Base-by-base conservation (phyloP, 53 echinoderm and acorn worm species). In the Paracentrotus lividus region DNA sequence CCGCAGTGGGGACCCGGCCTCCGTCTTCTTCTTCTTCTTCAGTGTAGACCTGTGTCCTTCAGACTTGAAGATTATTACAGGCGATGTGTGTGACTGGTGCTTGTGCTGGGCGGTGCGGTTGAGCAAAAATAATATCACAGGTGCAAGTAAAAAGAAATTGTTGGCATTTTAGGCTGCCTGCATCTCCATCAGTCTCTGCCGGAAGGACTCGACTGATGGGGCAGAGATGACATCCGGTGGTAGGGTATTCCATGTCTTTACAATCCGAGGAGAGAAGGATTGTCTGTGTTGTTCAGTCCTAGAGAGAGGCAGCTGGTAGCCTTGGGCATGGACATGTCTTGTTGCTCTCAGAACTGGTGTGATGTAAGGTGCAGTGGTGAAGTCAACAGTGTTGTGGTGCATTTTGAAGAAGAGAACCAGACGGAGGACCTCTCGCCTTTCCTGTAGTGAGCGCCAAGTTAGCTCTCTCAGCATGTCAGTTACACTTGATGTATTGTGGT, bases 401-500 rank as follows among this genome's bases (percentile, higher is more conserved):
- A 29, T n/a, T 29, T 65, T 65, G 27, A 65, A 65, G 65, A 29
- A 65, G 4, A 65, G n/a, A 14, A 65, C 65, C 8, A 65, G 29
- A 14, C 1, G 55, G 3, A 52, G 18, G 38, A 31, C 38, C 61
- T 88, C 88, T 38, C 64, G 36, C 58, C 88, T 88, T 42, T 88
- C 60, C 40, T 88, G 88, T 7, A 88, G 43, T 43, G 59, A 24
- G 2, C 18, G 88, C 42, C 42, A 58, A 15, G 55, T 59, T 0
- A 32, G 57, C 16, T 8, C 0, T 33, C 12, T 29, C 31, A 55
- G 57, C 85, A 93, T 60, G 15, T 33, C 24, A 85, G 88, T 59
- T 42, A 88, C 60, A 60, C 23, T 21, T 34, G 64, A 61, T 16
- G 88, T 88, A 42, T 88, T 88, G 24, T 88, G 64, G 61, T 88